These are phyloP conservation scores for Mormyrus hasselquistii DNA, from an alignment of 2,797 vertebrate species.

Conservation along the genomic window DNA sequence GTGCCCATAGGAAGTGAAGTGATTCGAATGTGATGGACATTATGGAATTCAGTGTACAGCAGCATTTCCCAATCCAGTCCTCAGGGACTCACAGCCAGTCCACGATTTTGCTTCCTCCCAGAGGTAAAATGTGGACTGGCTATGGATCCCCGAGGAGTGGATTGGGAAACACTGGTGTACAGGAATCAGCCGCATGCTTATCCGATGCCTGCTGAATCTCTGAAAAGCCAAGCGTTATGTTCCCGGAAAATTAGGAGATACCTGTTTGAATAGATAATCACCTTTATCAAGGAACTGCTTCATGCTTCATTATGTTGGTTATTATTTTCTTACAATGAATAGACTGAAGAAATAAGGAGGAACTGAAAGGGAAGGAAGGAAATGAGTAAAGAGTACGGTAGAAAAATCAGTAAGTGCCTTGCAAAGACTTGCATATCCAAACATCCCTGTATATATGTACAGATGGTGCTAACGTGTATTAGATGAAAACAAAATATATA, in stretches of 20 bases:
- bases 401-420: slow-evolving; percentile 71
- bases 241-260: slow-evolving; percentile 44
- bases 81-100: background rate
- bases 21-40: slow-evolving; percentile 11
- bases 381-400: slow-evolving; percentile 39
- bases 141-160: background rate
- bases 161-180: slow-evolving; percentile 7
- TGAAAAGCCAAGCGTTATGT: background rate
- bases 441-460: slow-evolving; percentile 65
- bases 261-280: slow-evolving; percentile 60
- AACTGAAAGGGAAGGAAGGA: slow-evolving; percentile 40
- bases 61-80: background rate
- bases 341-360: slow-evolving; percentile 31
- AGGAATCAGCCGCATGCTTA: slow-evolving; percentile 7
- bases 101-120: background rate
- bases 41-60: slow-evolving; percentile 6
- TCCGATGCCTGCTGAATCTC: slow-evolving; percentile 4
- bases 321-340: slow-evolving; percentile 30
- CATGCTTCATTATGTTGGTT: slow-evolving; percentile 50
- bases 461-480: slow-evolving; percentile 68
- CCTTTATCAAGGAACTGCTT: slow-evolving; percentile 58
- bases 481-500: slow-evolving; percentile 47
- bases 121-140: background rate
- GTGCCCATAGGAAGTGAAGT: background rate
- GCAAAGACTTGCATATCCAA: slow-evolving; percentile 70